These are phyloP conservation scores for Pseudonaja textilis DNA, from an alignment of 2,113 vertebrate genomes.

Conservation along the genomic window DNA sequence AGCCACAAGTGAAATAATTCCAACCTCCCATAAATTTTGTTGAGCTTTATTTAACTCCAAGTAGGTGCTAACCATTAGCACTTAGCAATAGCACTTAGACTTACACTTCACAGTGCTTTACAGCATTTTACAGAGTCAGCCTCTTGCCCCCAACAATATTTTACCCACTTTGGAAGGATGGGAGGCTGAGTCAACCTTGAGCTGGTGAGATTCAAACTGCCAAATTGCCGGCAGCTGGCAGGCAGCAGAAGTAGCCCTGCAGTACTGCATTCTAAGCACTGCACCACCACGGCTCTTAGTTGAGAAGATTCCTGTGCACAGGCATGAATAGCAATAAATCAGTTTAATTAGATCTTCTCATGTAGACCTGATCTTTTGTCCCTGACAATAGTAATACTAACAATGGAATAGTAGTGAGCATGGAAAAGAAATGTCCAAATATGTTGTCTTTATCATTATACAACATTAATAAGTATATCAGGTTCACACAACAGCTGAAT, in stretches of 20 bases:
- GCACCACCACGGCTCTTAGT: neutral
- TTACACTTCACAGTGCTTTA: too few species aligned
- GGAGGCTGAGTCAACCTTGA: too few species aligned
- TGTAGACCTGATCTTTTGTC: neutral
- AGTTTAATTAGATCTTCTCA: neutral
- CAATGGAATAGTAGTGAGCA: neutral
- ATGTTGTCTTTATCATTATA: neutral
- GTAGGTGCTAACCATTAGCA: neutral
- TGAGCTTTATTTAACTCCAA: neutral
- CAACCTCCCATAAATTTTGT: neutral
- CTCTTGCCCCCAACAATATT: too few species aligned
- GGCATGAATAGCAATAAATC: neutral
- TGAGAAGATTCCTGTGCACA: neutral
- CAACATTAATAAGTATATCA: neutral
- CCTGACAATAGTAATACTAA: neutral
- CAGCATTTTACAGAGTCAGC: too few species aligned
- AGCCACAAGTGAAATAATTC: neutral
- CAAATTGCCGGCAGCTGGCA: too few species aligned
- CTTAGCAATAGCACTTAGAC: too few species aligned
- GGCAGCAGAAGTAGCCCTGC: too few species aligned
- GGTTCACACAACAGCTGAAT: neutral
- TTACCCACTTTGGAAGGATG: too few species aligned
- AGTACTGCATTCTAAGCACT: too few species aligned
- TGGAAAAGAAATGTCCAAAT: neutral
- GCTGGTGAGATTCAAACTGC: too few species aligned